Evolutionary conservation across 2,888 invertebrate genomes (phyloP), one percentile per base, ranked within the genome.

Genomic region (Diarsia mendica): DNA sequence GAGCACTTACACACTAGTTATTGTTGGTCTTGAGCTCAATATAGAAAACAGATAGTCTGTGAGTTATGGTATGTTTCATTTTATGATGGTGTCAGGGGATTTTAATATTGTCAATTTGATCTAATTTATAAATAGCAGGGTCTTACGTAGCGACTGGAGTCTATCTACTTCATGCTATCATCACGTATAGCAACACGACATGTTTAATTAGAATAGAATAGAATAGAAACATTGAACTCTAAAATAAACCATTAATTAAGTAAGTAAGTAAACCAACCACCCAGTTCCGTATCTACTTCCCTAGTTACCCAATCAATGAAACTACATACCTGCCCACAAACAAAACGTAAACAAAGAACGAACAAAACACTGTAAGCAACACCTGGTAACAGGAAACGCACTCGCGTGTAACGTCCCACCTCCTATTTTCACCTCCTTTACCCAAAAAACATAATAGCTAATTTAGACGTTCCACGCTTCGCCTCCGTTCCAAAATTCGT

Each of bases 381-480:
- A 74, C 61, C 44, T 70, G 55, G 60, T 73, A 72, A 80, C 75
- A 79, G 79, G 78, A 85, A 85, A 82, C 72, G 53, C 23, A 77
- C 63, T 80, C 44, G 80, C 83, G 83, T 85, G 89, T 67, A 75
- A 64, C 76, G 61, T 63, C 72, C 63, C 68, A 67, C 53, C 69
- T 79, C 49, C 75, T 79, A 76, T 89, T 90, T 89, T 85, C 87
- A 82, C 89, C 84, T 88, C 79, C 80, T 90, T 87, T 85, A 77
- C 85, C 83, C 83, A 82, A 86, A 86, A 77, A 87, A 87, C 85
- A 82, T 88, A 88, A 89, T 87, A 83, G 85, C 87, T 86, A 88
- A 89, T 89, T 89, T 83, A 85, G 87, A 86, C 83, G 80, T 84
- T 76, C 84, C 72, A 70, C 61, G 58, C 53, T 75, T 71, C 58